phyloP scores from a whole-genome alignment of 2,888 invertebrate genomes.

The Strigamia maritima region DNA sequence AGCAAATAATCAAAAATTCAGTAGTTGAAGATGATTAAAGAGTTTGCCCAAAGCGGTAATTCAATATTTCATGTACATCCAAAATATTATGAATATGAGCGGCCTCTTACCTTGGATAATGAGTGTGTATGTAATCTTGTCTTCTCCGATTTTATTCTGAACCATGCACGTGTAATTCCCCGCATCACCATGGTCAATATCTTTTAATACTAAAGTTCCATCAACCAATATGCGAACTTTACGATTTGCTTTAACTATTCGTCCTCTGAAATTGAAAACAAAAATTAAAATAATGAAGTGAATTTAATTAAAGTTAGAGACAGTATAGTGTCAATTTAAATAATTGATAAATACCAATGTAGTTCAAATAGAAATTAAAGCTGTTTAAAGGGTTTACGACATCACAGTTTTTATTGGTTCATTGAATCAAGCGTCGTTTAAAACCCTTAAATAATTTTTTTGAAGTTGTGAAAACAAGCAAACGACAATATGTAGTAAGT shows the following conservation, averaged over 20 bases:
- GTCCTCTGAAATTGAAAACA: not conserved
- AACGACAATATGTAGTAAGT: too few relatives aligned
- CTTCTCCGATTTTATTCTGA: slow-evolving; percentile 87
- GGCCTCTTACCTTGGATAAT: slow-evolving; percentile 69
- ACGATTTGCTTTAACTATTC: not conserved
- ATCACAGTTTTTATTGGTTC: too few relatives aligned
- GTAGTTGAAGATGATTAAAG: slow-evolving; percentile 11
- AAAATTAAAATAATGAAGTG: not conserved
- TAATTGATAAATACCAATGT: too few relatives aligned
- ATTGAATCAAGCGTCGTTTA: too few relatives aligned
- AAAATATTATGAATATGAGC: not conserved
- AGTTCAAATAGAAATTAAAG: too few relatives aligned
- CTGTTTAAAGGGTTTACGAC: too few relatives aligned
- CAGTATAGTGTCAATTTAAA: too few relatives aligned
- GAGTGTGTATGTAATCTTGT: slow-evolving; percentile 83
- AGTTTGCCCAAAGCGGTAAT: not conserved
- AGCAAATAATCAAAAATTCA: slow-evolving; percentile 21
- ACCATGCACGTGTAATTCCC: slow-evolving; percentile 93
- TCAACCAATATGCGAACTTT: slow-evolving; percentile 75
- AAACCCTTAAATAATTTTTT: too few relatives aligned
- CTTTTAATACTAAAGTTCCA: slow-evolving; percentile 85
- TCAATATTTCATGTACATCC: slow-evolving; percentile 13
- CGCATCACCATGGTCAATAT: slow-evolving; percentile 82
- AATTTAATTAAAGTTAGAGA: too few relatives aligned
- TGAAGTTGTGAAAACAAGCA: too few relatives aligned